Evolutionary conservation across 2,888 invertebrate species (phyloP), one percentile per base, ranked within the genome.

Genomic region (Pollenia amentaria): DNA sequence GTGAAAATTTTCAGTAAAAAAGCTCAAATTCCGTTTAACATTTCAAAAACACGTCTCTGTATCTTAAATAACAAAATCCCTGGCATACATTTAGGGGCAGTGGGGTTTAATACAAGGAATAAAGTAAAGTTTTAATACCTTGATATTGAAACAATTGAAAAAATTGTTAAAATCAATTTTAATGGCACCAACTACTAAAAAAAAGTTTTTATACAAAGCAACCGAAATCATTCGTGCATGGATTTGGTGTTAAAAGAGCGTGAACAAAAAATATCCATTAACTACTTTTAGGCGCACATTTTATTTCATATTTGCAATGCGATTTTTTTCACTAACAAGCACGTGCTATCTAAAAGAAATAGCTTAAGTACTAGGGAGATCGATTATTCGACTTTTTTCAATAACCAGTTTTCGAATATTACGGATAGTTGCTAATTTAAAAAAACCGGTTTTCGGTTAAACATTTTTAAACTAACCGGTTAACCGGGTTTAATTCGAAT

Each of bases 251-350:
- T 70, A 42, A 76, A 85, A 72, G 69, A 55, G 62, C 62, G 38
- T 69, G 73, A 53, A 73, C 48, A 21, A 75, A 64, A 67, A 51
- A 85, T 57, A 72, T 55, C 80, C 72, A 72, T 72, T 72, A 80
- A 53, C 29, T 44, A 55, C 73, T 72, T 81, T 46, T 38, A 64
- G 60, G 60, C 51, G 21, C 18, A 14, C 10, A 18, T 40, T 29
- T 14, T 18, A 0, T 14, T 48, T 48, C 21, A 1, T 14, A 8
- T 48, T 18, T 16, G 11, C 0, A 69, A 29, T 10, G 7, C 11
- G 12, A 14, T 29, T 64, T 6, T 18, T 2, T 64, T 9, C 3
- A 4, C 18, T 2, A 21, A 51, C 40, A 62, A 16, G 62, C 51
- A 18, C 40, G 18, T 48, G 62, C 48, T 48, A 2, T 8, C 9